Evolutionary conservation across 2,113 vertebrate genomes (phyloP), one percentile per base, ranked within the genome.

Genomic region (Peromyscus maniculatus): DNA sequence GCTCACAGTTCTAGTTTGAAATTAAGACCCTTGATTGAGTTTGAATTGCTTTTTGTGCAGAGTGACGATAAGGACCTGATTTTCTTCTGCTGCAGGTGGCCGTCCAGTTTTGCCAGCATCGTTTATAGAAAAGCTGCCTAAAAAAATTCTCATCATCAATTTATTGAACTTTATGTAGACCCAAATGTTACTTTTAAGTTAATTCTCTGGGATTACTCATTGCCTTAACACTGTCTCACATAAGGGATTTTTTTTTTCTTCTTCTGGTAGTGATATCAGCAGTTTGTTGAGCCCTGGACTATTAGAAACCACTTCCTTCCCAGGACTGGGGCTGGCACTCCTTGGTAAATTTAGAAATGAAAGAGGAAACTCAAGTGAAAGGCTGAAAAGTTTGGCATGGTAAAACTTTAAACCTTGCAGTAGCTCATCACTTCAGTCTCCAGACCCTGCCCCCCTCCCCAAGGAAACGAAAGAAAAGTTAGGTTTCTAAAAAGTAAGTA

Each of bases 361-460:
- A 96, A 96, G 93, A 88, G 84, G 95, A 92, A 93, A 94, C 84
- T 91, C 49, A 57, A 94, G 55, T 94, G 69, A 87, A 93, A 93
- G 55, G 24, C 67, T 78, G 49, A 67, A n/a, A 49, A 39, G 69
- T 43, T 46, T 69, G 39, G 57, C 57, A 28, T 10, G 62, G 59
- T 94, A 59, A 80, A 46, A 39, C 7, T 26, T 74, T 19, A 52
- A n/a, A 43, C 55, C 43, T 57, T 28, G 1, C 36, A 39, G 3
- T 39, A 67, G 28, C 12, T 62, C 46, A 46, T 43, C 26, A n/a
- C 67, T 36, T 83, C 26, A 36, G 1, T 33, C 12, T 39, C 12
- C 10, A 43, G n/a, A 39, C 31, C 5, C 17, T 10, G 1, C 52
- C 3, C 21, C 28, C 39, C 2, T 7, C 8, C 57, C 26, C 24